Base-by-base conservation (phyloP, 2,797 vertebrate genomes). In the Microctenopoma lineatum region DNA sequence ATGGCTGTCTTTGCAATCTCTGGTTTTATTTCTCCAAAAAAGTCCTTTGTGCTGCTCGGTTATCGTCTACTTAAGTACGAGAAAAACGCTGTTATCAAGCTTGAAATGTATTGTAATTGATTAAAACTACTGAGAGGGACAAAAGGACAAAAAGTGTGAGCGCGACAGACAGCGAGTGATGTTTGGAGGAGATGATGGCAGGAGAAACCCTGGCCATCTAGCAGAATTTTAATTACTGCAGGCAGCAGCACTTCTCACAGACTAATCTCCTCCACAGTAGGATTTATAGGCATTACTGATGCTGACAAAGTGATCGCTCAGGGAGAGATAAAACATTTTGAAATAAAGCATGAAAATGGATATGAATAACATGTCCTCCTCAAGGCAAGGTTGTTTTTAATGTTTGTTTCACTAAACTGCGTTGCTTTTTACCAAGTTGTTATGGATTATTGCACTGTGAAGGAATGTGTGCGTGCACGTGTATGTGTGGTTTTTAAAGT, bases 151-250 rank as follows among this genome's bases (percentile, higher is more conserved):
- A 62, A 68, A 57, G 66, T 65, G 83, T 36, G 68, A 74, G 77
- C 44, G 15, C 85, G 82, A 83, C 79, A 83, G 77, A 73, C 67
- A 77, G 71, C 29, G 32, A 85, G 79, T 51, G 73, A 90, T 87
- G 82, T 88, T 90, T 76, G 78, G 77, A 78, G 66, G 77, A 84
- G 82, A 86, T 63, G 83, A 83, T 78, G 81, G 79, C 72, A 79
- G 73, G 77, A 88, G 76, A 79, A 83, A 78, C 75, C 45, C 82
- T 69, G 83, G 75, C 88, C 83, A 81, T 89, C 84, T 84, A 80
- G 88, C 84, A 85, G 87, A 89, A 91, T 91, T 90, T 91, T 92
- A 93, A 93, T 93, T 92, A 92, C 85, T 86, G 88, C 85, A 86
- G 87, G 81, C 89, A 70, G 86, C 84, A 80, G 84, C 85, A 84